These are phyloP conservation scores for Scartelaos histophorus DNA, from an alignment of 2,113 vertebrate species.

Conservation along the genomic window DNA sequence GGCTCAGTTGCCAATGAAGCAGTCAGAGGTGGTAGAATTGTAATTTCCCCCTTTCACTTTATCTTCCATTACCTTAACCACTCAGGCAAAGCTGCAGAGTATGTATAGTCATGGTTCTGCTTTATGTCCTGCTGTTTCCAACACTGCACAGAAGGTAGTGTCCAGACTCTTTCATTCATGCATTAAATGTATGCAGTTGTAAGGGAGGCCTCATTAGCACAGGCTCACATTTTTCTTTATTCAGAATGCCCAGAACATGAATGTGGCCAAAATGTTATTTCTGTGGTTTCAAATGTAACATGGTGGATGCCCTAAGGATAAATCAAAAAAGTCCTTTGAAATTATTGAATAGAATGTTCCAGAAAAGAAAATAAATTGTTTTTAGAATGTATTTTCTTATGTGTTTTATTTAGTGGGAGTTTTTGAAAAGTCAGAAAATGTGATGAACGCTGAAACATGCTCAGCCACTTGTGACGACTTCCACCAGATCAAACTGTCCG, in stretches of 20 bases:
- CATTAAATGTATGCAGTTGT: slow-evolving; percentile 36
- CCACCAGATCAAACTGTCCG: slow-evolving; percentile 90
- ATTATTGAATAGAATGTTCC: not conserved
- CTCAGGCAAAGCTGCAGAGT: slow-evolving; percentile 35
- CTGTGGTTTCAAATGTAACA: not conserved
- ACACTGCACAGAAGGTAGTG: slow-evolving; percentile 31
- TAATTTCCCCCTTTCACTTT: slow-evolving; percentile 65
- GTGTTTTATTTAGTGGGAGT: slow-evolving; percentile 73
- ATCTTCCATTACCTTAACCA: slow-evolving; percentile 48
- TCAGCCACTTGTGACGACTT: slow-evolving; percentile 94
- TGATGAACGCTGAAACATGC: slow-evolving; percentile 82
- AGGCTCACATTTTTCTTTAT: slow-evolving; percentile 9
- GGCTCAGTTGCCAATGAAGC: slow-evolving; percentile 53
- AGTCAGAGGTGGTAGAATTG: slow-evolving; percentile 53
- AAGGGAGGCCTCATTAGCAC: not conserved
- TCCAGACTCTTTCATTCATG: slow-evolving; percentile 47
- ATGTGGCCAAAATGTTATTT: slow-evolving; percentile 14
- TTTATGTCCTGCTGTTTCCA: slow-evolving; percentile 34
- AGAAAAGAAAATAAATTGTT: not conserved
- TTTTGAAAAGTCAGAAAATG: slow-evolving; percentile 84
- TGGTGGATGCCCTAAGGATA: not conserved
- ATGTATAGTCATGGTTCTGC: slow-evolving; percentile 18
- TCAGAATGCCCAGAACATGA: not conserved
- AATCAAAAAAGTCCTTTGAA: not conserved
- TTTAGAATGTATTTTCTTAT: not conserved